phyloP scores from a whole-genome alignment of 2,888 invertebrate genomes.

The Latrodectus elegans region DNA sequence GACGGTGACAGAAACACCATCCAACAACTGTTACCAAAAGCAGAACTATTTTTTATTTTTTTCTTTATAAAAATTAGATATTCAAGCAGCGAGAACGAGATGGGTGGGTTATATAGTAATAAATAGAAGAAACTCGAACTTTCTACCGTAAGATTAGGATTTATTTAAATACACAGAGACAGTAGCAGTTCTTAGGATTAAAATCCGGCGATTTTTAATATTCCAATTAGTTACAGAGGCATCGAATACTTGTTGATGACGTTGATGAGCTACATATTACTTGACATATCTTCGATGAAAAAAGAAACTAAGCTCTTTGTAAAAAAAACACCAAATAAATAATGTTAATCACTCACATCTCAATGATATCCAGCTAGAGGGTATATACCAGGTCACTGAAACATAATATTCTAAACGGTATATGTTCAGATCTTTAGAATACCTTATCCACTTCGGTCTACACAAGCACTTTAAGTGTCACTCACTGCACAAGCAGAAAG shows the following conservation, averaged over 20 bases:
- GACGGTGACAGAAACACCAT: not conserved
- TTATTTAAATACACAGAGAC: not conserved
- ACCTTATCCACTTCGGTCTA: slow-evolving; percentile 21
- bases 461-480: slow-evolving; percentile 38
- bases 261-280: slow-evolving; percentile 48
- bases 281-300: slow-evolving; percentile 36
- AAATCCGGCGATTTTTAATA: slow-evolving; percentile 20
- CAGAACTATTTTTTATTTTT: not conserved
- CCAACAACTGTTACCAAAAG: not conserved
- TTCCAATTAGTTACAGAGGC: slow-evolving; percentile 24
- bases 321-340: slow-evolving; percentile 14
- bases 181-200: not conserved
- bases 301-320: slow-evolving; percentile 12
- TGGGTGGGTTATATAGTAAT: not conserved
- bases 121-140: not conserved
- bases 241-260: slow-evolving; percentile 44
- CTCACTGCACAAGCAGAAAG: slow-evolving; percentile 41
- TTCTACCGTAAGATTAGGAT: not conserved
- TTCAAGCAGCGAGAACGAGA: not conserved
- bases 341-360: slow-evolving; percentile 49
- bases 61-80: not conserved
- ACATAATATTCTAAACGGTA: not conserved
- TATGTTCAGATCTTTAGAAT: slow-evolving; percentile 34
- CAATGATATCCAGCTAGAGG: slow-evolving; percentile 31
- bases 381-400: slow-evolving; percentile 8